Conservation (phyloP, 2,888 invertebrate species). For the Hyppa rectilinea region DNA sequence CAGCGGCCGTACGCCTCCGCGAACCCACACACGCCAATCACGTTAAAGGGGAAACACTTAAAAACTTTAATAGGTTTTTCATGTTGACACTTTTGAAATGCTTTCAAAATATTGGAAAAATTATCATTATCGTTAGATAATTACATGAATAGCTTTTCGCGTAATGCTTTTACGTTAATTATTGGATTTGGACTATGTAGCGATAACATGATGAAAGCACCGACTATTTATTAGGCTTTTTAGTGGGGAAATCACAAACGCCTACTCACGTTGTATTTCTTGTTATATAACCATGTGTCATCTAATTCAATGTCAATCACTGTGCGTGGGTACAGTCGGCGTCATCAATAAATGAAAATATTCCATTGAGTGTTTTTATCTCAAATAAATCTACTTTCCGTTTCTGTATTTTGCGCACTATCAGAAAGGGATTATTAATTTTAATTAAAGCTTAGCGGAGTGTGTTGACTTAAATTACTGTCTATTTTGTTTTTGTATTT, state of each 20-base stretch:
- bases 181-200: conserved; percentile 53
- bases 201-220: conserved; percentile 65
- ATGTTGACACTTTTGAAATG: conserved; percentile 79
- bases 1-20: conserved; percentile 81
- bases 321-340: conserved; percentile 31
- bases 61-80: conserved; percentile 88
- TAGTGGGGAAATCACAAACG: conserved; percentile 25
- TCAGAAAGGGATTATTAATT: neutral
- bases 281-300: conserved; percentile 21
- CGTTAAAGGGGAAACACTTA: conserved; percentile 82
- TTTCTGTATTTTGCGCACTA: neutral
- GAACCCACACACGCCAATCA: conserved; percentile 77
- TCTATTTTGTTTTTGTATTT: too few relatives aligned
- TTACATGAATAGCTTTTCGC: conserved; percentile 56
- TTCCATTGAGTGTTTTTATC: neutral
- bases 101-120: conserved; percentile 73
- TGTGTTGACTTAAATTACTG: too few relatives aligned
- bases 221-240: conserved; percentile 60
- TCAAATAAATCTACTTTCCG: neutral
- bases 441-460: neutral
- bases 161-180: conserved; percentile 63
- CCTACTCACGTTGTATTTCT: conserved; percentile 23
- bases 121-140: conserved; percentile 70
- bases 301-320: conserved; percentile 46
- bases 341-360: conserved; percentile 4